Evolutionary conservation across 2,888 invertebrate genomes (phyloP).

Genomic region (Oscheius sp.): DNA sequence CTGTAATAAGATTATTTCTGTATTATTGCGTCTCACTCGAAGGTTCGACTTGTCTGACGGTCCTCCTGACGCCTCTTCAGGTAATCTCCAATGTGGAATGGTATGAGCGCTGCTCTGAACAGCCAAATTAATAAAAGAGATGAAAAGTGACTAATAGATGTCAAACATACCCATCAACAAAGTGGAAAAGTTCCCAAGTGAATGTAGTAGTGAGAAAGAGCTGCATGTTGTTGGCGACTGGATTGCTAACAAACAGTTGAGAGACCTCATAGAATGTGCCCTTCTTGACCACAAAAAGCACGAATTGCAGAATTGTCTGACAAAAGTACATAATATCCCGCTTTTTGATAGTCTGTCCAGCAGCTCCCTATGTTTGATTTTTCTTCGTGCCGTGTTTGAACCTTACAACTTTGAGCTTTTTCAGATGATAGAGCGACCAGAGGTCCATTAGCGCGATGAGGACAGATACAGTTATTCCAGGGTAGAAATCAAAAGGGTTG

Average conservation of each 20-base stretch:
- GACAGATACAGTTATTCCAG: constrained; percentile 21
- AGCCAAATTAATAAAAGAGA: no score
- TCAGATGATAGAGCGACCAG: constrained; percentile 16
- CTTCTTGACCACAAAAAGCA: constrained; percentile 30
- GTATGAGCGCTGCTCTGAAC: constrained; percentile 24
- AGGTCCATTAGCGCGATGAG: constrained; percentile 12
- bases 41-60: neutral
- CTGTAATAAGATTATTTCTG: no score
- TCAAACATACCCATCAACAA: constrained; percentile 13
- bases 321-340: constrained; percentile 26
- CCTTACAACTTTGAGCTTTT: constrained; percentile 6
- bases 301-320: constrained; percentile 28
- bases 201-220: constrained; percentile 35
- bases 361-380: neutral
- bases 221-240: constrained; percentile 5
- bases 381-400: neutral
- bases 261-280: constrained; percentile 27
- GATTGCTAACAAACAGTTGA: constrained; percentile 9
- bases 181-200: constrained; percentile 23
- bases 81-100: constrained; percentile 35
- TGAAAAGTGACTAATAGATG: neutral
- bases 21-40: neutral
- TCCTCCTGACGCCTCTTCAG: constrained; percentile 9
- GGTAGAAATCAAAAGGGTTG: constrained; percentile 16
- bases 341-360: constrained; percentile 1